These are phyloP conservation scores for Lamellibrachia columna DNA, from an alignment of 2,888 invertebrate genomes.

Conservation along the genomic window DNA sequence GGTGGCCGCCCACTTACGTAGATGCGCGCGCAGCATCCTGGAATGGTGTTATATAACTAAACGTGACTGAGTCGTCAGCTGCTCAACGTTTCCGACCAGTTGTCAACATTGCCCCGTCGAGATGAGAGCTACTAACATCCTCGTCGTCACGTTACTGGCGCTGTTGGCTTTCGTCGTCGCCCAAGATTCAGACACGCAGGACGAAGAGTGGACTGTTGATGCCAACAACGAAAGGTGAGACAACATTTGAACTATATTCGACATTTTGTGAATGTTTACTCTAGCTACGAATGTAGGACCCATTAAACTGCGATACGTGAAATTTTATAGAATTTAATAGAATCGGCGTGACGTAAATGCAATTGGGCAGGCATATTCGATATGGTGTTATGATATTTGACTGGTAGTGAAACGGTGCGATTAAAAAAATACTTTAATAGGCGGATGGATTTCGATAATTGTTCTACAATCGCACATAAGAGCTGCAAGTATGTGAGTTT, in stretches of 20 bases:
- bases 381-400: no score
- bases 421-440: no score
- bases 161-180: neutral
- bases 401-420: no score
- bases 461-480: no score
- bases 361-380: no score
- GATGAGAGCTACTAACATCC: neutral
- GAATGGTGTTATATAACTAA: neutral
- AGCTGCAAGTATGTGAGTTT: no score
- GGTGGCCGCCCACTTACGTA: neutral
- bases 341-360: no score
- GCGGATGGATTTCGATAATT: no score
- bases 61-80: neutral
- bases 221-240: neutral
- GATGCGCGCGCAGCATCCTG: conserved; percentile 9
- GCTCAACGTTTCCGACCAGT: neutral
- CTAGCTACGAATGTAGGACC: neutral
- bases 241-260: neutral
- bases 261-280: neutral
- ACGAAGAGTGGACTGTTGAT: neutral
- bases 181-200: neutral
- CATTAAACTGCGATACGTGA: no score
- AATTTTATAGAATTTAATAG: no score
- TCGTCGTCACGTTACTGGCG: neutral
- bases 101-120: neutral